phyloP scores from a whole-genome alignment of 2,888 invertebrate genomes.

The Parnassius mnemosyne region DNA sequence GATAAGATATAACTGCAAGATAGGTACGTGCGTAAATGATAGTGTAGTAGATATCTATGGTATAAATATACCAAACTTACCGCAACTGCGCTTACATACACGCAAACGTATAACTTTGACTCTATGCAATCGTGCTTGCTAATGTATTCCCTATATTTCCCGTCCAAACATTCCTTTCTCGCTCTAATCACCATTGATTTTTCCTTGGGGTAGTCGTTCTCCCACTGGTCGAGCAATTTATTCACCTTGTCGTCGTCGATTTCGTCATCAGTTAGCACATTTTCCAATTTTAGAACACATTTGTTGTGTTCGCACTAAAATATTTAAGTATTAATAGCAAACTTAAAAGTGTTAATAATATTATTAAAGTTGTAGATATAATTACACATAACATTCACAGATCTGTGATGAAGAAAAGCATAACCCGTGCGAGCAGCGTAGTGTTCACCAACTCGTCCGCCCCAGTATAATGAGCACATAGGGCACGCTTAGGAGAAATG shows the following conservation, averaged over 20 bases:
- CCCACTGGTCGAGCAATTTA: conserved; percentile 29
- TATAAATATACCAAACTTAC: conserved; percentile 29
- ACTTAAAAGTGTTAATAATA: too few relatives aligned
- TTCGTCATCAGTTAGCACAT: conserved; percentile 32
- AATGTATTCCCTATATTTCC: conserved; percentile 34
- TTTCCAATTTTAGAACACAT: conserved; percentile 35
- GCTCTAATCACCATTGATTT: conserved; percentile 31
- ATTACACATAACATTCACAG: too few relatives aligned
- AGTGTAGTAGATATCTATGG: too few relatives aligned
- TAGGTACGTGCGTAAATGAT: too few relatives aligned
- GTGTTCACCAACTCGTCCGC: too few relatives aligned
- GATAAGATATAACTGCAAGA: too few relatives aligned
- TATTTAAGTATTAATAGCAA: too few relatives aligned
- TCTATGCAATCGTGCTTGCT: conserved; percentile 35
- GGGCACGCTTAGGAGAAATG: too few relatives aligned
- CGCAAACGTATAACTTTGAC: conserved; percentile 35
- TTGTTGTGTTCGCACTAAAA: conserved; percentile 37
- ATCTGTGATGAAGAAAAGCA: too few relatives aligned
- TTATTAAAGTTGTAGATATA: too few relatives aligned
- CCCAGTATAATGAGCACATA: too few relatives aligned
- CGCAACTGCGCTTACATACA: conserved; percentile 33
- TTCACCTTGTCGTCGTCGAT: conserved; percentile 34
- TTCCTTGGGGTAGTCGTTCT: conserved; percentile 30
- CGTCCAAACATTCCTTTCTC: conserved; percentile 33
- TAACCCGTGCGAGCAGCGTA: too few relatives aligned